Evolutionary conservation across 2,113 vertebrate species (phyloP).

Genomic region (Gymnocephalus cernua): DNA sequence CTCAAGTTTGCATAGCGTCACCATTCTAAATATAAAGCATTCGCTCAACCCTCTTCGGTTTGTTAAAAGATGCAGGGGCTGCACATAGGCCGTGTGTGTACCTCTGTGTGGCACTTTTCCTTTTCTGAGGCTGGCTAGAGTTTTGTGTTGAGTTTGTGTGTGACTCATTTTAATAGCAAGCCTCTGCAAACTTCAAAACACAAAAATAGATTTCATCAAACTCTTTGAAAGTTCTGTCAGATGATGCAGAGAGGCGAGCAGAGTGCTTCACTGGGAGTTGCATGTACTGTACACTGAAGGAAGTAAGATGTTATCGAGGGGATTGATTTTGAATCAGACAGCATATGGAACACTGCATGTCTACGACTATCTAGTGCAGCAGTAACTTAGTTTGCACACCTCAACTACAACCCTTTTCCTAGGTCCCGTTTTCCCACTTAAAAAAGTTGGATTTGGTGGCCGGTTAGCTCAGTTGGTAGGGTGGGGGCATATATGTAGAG

Average conservation of each 20-base stretch:
- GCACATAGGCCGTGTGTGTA: constrained; percentile 49
- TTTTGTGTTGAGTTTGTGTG: constrained; percentile 40
- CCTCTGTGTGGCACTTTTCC: constrained; percentile 59
- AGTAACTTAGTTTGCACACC: constrained; percentile 2
- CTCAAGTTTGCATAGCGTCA: constrained; percentile 76
- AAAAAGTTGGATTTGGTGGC: constrained; percentile 7
- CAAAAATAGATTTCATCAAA: constrained; percentile 55
- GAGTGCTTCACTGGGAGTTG: constrained; percentile 49
- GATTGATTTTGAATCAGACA: constrained; percentile 48
- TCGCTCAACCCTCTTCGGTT: constrained; percentile 66
- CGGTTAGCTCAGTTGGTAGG: too few relatives aligned
- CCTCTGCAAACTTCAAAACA: constrained; percentile 45
- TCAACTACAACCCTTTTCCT: neutral
- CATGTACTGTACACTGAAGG: constrained; percentile 31
- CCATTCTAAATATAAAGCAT: constrained; percentile 80
- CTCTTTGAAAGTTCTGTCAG: constrained; percentile 55
- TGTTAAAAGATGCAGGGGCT: constrained; percentile 78
- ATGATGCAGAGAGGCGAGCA: constrained; percentile 14
- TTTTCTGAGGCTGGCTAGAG: constrained; percentile 52
- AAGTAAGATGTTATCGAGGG: constrained; percentile 22
- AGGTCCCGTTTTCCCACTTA: neutral
- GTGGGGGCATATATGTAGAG: too few relatives aligned
- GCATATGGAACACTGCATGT: constrained; percentile 29
- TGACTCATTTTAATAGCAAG: constrained; percentile 57
- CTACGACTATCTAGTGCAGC: neutral